Evolutionary conservation across 2,888 invertebrate species (phyloP).

Genomic region (Ophioninae sp.): DNA sequence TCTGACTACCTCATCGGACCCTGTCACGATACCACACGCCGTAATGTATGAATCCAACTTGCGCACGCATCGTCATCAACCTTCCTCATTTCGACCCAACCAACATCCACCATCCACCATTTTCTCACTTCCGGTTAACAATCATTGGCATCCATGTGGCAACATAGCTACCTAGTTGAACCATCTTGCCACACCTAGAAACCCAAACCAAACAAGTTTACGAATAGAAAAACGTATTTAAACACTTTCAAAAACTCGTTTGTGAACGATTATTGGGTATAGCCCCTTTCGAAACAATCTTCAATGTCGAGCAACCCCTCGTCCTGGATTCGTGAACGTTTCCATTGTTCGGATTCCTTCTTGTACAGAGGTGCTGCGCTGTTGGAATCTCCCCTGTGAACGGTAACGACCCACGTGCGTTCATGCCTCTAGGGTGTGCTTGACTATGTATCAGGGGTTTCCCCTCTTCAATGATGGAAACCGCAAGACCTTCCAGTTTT

Average conservation of each 20-base stretch:
- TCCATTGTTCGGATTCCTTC: conserved; percentile 55
- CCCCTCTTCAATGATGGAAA: conserved; percentile 23
- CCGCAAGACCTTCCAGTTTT: conserved; percentile 10
- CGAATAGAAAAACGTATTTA: background rate
- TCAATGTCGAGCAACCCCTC: background rate
- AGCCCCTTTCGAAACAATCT: background rate
- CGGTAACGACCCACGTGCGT: conserved; percentile 19
- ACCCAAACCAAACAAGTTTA: background rate
- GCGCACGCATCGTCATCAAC: conserved; percentile 47
- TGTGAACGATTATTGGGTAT: conserved; percentile 49
- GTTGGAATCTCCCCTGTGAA: background rate
- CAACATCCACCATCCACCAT: conserved; percentile 9
- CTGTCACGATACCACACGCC: conserved; percentile 37
- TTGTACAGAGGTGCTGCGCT: conserved; percentile 13
- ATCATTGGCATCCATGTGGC: background rate
- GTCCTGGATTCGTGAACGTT: conserved; percentile 52
- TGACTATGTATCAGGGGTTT: conserved; percentile 9
- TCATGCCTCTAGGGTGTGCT: too few species aligned
- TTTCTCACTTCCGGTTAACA: background rate
- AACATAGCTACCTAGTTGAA: background rate
- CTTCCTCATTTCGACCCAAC: conserved; percentile 55
- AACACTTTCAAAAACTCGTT: conserved; percentile 40
- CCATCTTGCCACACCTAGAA: background rate
- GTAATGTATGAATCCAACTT: conserved; percentile 40
- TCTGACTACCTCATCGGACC: conserved; percentile 3